Evolutionary conservation across 1,140 invertebrate genomes (phyloP).

Genomic region (Pissodes strobi): DNA sequence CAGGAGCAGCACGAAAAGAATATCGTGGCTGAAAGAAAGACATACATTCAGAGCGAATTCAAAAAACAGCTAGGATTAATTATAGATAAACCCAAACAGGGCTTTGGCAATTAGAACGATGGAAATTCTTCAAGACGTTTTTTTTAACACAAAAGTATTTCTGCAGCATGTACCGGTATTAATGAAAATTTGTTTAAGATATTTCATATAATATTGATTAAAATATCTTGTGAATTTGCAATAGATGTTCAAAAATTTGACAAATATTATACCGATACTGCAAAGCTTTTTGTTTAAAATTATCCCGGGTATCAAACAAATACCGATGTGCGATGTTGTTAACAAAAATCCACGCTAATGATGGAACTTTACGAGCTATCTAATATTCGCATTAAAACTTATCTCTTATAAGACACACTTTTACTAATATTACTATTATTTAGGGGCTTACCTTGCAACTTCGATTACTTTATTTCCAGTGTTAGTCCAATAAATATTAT

Average conservation of each 20-base stretch:
- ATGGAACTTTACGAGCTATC: too few species aligned
- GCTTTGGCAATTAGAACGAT: slow-evolving; percentile 52
- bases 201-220: slow-evolving; percentile 39
- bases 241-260: slow-evolving; percentile 44
- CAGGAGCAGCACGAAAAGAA: too few species aligned
- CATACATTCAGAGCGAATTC: slow-evolving; percentile 49
- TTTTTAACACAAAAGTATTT: slow-evolving; percentile 45
- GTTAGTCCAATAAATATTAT: slow-evolving; percentile 91
- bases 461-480: slow-evolving; percentile 81
- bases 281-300: slow-evolving; percentile 42
- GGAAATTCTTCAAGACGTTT: slow-evolving; percentile 53
- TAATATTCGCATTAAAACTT: too few species aligned
- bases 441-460: slow-evolving; percentile 66
- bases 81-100: too few species aligned
- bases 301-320: slow-evolving; percentile 52
- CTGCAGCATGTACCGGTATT: slow-evolving; percentile 45
- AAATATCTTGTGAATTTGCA: slow-evolving; percentile 42
- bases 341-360: too few species aligned
- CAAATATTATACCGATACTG: slow-evolving; percentile 26
- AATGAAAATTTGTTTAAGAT: slow-evolving; percentile 34
- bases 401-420: too few species aligned
- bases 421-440: too few species aligned
- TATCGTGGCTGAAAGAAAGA: slow-evolving; percentile 42
- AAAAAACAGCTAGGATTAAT: slow-evolving; percentile 48
- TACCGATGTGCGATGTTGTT: too few species aligned